Conservation (phyloP, 2,797 vertebrate species). For the Platalea minor region DNA sequence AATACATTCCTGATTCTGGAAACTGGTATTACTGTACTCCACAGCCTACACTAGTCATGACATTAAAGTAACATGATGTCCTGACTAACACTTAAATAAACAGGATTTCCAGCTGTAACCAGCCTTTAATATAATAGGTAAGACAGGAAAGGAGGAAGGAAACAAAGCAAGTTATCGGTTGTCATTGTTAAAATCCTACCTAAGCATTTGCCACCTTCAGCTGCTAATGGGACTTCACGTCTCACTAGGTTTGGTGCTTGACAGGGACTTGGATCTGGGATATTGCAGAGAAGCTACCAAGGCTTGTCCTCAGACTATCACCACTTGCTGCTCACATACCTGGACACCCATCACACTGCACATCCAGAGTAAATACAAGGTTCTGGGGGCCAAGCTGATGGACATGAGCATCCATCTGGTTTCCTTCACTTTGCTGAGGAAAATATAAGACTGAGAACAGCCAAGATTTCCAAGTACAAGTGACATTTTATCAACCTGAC, state of each 20-base stretch:
- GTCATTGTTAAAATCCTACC: not conserved
- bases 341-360: not conserved
- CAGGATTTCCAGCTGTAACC: not conserved
- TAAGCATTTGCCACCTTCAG: not conserved
- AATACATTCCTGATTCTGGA: not conserved
- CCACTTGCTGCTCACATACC: not conserved
- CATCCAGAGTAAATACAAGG: not conserved
- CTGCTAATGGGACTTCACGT: not conserved
- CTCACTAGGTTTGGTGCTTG: not conserved
- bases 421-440: not conserved
- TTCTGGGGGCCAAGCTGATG: not conserved
- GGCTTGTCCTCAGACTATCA: not conserved
- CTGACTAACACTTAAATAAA: not conserved
- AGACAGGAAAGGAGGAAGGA: not conserved
- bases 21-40: not conserved
- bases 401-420: fast-evolving
- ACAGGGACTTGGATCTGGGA: not conserved
- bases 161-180: not conserved
- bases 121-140: not conserved
- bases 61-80: not conserved
- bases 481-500: not conserved
- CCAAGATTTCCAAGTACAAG: not conserved
- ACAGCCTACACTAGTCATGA: not conserved
- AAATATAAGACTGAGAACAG: not conserved
- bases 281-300: not conserved